Base-by-base conservation (phyloP, 2,113 vertebrate genomes). In the Nothobranchius kuhntae region DNA sequence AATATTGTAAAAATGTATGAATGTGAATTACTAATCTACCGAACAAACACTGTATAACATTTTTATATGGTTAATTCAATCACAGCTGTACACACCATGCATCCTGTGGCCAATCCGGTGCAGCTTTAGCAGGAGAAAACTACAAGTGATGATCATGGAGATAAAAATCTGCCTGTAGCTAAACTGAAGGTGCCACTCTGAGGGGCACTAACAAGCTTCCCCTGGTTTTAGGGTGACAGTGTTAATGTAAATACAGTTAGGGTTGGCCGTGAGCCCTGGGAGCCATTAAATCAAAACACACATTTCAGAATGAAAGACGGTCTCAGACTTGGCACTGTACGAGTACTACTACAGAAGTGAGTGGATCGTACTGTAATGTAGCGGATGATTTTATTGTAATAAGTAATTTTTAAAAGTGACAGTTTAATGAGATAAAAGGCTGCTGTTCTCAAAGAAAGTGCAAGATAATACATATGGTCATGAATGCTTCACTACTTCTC, bases 321-420 rank as follows among this genome's bases (percentile, higher is more conserved):
- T 35, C 14, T 54, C 35, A 9, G 9, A 6, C 13, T 51, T 51
- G n/a, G 48, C 15, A 50, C 15, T 50, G 48, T 10, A 9, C 48
- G 17, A 9, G n/a, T 51, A 51, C 9, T 51, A 17, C n/a, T 51
- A 11, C 48, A 51, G 10, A 51, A 21, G 47, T 17, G 9, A 51
- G 48, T 51, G 17, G 48, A 54, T 54, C 8, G 3, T 30, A 36
- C 13, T 36, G 30, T 30, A 55, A 55, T 35, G 26, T 61, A 38
- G 35, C 30, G 17, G 30, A 12, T 15, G n/a, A 53, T 61, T 69
- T 64, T 59, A 55, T 3, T 55, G 13, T 15, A 35, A 54, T 35
- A 9, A 12, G 30, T 54, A 36, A 55, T 35, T 55, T 36, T 55
- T 7, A 54, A 54, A 54, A 54, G 6, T 26, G 11, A 6, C 13